Percentiles rank a stretch among this genome's conserved stretches.
Evolutionary conservation across 2,113 vertebrate genomes (phyloP).

Genomic region (Neolamprologus devosi): DNA sequence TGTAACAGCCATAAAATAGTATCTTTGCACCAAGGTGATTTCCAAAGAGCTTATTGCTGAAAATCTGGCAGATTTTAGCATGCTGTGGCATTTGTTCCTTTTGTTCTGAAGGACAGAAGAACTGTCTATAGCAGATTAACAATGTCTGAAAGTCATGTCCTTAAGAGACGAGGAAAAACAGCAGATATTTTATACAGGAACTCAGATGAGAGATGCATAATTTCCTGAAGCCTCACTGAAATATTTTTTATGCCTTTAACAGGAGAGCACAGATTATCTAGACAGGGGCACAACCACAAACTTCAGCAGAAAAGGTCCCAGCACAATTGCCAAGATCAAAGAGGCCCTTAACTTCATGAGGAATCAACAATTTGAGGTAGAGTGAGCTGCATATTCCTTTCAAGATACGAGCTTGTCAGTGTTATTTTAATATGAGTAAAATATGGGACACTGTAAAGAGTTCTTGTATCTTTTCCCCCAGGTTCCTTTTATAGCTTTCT

Average conservation of each 20-base stretch:
- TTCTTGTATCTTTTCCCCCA: conserved; percentile 1
- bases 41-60: background rate
- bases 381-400: background rate
- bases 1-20: background rate
- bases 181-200: background rate
- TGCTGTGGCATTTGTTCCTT: background rate
- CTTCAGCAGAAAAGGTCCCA: conserved; percentile 93
- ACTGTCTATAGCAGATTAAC: background rate
- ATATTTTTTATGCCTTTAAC: background rate
- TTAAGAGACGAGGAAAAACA: background rate
- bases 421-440: background rate
- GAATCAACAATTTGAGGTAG: conserved; percentile 97
- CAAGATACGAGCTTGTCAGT: background rate
- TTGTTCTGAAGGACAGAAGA: background rate
- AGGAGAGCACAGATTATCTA: conserved; percentile 93
- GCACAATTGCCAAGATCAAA: conserved; percentile 96
- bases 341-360: conserved; percentile 98
- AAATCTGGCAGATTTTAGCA: background rate
- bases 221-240: background rate
- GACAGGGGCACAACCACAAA: conserved; percentile 88
- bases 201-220: background rate
- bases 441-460: background rate
- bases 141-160: background rate
- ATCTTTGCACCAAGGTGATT: background rate
- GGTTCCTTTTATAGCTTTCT: conserved; percentile 99